These are phyloP conservation scores for Caenorhabditis imperialis DNA, from an alignment of 2,888 invertebrate species.

Conservation along the genomic window DNA sequence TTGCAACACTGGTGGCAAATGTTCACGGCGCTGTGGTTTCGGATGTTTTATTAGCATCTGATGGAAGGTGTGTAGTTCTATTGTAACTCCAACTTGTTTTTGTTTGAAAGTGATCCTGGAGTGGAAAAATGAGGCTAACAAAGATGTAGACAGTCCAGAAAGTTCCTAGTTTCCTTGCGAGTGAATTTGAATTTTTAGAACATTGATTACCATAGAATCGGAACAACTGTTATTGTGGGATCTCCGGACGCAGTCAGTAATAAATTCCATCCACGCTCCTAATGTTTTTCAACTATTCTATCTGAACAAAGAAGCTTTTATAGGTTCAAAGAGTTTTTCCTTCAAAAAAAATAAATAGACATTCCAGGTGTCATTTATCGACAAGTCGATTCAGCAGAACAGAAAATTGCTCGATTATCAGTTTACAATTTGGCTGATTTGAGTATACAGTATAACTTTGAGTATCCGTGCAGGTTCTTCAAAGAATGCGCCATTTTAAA, in stretches of 20 bases:
- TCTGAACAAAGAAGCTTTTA: conserved; percentile 64
- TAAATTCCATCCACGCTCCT: conserved; percentile 63
- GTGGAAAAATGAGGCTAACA: no score
- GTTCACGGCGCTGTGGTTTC: conserved; percentile 72
- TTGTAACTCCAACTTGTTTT: no score
- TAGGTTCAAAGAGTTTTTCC: conserved; percentile 49
- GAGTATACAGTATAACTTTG: conserved; percentile 67
- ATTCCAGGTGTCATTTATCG: conserved; percentile 63
- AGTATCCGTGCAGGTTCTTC: conserved; percentile 72
- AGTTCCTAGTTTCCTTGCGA: no score
- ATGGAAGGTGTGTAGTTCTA: conserved; percentile 64
- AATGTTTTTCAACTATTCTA: conserved; percentile 67
- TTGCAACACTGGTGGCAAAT: conserved; percentile 72
- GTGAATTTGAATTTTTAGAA: conserved; percentile 18
- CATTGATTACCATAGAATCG: conserved; percentile 56
- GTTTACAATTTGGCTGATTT: conserved; percentile 65
- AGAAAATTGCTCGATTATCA: conserved; percentile 69
- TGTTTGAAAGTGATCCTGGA: no score
- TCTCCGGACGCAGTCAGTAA: conserved; percentile 71
- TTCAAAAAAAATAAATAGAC: not conserved
- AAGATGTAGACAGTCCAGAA: no score
- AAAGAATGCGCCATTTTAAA: conserved; percentile 66
- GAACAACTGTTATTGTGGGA: conserved; percentile 74
- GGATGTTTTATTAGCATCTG: conserved; percentile 65
- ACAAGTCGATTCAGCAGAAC: conserved; percentile 73